Percentiles rank a stretch among this genome's conserved stretches.
Conservation (phyloP, 2,113 vertebrate genomes). For the Merops nubicus region DNA sequence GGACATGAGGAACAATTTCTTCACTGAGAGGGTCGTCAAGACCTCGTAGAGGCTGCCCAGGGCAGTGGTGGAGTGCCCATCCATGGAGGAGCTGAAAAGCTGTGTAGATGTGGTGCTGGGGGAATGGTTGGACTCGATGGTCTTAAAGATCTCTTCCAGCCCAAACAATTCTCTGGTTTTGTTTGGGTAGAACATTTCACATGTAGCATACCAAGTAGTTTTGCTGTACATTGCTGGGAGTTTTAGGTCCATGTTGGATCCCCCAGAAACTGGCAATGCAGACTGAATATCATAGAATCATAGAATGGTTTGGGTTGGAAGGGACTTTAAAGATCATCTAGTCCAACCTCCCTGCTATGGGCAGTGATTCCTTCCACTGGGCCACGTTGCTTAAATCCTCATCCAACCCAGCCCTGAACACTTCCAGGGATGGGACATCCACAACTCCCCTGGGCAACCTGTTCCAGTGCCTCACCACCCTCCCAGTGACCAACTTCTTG, state of each 20-base stretch:
- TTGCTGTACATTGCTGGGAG: background rate
- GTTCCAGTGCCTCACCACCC: too few relatives aligned
- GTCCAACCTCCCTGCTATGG: too few relatives aligned
- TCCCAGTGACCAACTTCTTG: too few relatives aligned
- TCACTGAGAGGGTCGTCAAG: accelerated
- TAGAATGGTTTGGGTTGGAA: too few relatives aligned
- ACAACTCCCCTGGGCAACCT: too few relatives aligned
- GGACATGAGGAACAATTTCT: background rate
- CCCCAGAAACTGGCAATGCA: background rate
- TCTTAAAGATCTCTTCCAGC: background rate
- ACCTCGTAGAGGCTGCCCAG: background rate
- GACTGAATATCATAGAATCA: background rate
- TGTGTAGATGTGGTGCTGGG: accelerated
- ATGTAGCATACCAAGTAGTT: background rate
- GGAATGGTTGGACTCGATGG: accelerated
- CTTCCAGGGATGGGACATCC: too few relatives aligned
- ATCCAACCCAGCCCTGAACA: too few relatives aligned
- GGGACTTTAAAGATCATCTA: too few relatives aligned
- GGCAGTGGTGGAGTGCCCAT: accelerated
- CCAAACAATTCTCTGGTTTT: background rate
- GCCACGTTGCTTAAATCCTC: too few relatives aligned
- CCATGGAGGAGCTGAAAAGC: background rate
- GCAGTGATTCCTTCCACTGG: too few relatives aligned
- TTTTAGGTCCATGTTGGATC: background rate
- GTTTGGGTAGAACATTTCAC: background rate